phyloP scores from a whole-genome alignment of 92 coral and sea anemone species.

The Meandrina meandrites region DNA sequence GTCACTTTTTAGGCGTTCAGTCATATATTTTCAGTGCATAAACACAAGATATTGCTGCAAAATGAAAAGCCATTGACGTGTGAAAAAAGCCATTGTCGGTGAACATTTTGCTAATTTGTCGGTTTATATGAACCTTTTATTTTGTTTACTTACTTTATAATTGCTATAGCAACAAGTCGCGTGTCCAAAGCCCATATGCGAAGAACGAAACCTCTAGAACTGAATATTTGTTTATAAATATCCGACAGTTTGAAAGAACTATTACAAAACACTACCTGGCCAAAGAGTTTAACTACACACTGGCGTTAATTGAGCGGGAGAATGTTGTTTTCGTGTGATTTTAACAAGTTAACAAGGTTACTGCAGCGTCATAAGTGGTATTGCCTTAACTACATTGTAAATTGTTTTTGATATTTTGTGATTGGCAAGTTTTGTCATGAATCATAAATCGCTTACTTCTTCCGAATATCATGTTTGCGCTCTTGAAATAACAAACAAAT shows the following conservation, averaged over 20 bases:
- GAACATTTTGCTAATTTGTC: background rate
- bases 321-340: constrained; percentile 2
- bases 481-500: constrained; percentile 49
- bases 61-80: background rate
- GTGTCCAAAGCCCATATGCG: background rate
- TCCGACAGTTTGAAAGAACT: background rate
- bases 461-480: constrained; percentile 42
- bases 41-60: background rate
- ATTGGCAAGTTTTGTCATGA: constrained; percentile 31
- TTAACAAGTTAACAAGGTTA: background rate
- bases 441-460: constrained; percentile 25
- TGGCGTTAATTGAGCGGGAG: background rate
- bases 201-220: background rate
- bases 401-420: constrained; percentile 22
- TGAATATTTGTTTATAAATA: no score
- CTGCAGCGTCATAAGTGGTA: background rate
- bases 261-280: background rate
- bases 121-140: background rate
- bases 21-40: no score
- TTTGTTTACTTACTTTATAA: constrained; percentile 4
- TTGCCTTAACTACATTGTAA: background rate
- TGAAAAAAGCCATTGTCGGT: background rate
- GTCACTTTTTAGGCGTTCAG: no score
- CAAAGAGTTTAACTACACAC: background rate
- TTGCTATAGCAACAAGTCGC: constrained; percentile 25